Conservation (phyloP, 2,113 vertebrate genomes). For the Talpa occidentalis region DNA sequence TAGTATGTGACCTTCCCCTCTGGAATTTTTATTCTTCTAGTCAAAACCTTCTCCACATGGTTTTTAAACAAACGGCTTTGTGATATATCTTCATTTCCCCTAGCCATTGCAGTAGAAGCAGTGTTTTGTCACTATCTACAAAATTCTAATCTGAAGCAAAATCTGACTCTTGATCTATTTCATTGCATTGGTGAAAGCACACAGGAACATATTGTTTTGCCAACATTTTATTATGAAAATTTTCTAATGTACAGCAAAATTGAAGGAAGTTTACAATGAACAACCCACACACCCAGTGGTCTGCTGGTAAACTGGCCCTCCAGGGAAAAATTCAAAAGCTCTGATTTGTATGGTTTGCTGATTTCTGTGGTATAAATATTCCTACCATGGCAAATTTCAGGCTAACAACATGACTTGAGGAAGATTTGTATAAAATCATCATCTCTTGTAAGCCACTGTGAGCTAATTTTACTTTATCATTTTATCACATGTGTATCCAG, state of each 20-base stretch:
- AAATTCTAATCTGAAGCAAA: not conserved
- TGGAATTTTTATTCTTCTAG: not conserved
- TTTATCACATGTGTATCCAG: not conserved
- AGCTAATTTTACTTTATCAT: not conserved
- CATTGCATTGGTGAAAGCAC: not conserved
- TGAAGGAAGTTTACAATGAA: not conserved
- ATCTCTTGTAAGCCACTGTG: not conserved
- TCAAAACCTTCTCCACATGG: not conserved
- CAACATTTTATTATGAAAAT: conserved; percentile 34
- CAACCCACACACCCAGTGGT: not conserved
- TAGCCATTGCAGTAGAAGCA: not conserved
- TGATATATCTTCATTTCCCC: not conserved
- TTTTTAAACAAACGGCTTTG: not conserved
- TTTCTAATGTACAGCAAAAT: conserved; percentile 30
- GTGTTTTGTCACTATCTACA: not conserved
- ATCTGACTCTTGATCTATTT: not conserved
- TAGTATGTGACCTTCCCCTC: not conserved
- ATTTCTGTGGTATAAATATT: not conserved
- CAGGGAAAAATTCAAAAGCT: not conserved
- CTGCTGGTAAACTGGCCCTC: not conserved
- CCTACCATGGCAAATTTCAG: not conserved
- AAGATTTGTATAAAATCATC: not conserved
- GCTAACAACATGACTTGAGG: not conserved
- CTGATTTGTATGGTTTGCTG: conserved; percentile 5
- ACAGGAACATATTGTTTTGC: conserved; percentile 10